Conservation (phyloP, 2,113 vertebrate genomes). For the Orientallactaga bullata region DNA sequence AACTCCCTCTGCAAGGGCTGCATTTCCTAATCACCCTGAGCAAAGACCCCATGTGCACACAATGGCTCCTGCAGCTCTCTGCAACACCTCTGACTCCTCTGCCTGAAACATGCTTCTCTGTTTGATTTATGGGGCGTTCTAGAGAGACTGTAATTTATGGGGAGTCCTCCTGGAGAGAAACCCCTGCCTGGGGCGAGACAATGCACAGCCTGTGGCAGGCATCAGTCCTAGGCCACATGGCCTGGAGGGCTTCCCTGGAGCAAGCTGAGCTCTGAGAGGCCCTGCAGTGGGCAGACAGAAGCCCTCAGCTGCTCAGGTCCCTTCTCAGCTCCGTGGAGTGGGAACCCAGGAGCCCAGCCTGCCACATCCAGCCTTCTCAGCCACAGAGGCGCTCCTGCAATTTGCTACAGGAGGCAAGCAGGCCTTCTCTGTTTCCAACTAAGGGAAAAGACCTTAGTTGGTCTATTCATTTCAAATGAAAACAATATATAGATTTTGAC, state of each 20-base stretch:
- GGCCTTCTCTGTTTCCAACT: not conserved
- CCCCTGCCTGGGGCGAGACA: not conserved
- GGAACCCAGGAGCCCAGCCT: not conserved
- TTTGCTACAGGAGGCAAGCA: not conserved
- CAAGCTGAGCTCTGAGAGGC: not conserved
- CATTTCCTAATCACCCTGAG: conserved; percentile 50
- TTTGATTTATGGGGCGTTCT: not conserved
- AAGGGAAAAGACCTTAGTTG: not conserved
- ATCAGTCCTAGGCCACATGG: conserved; percentile 4
- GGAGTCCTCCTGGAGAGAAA: conserved; percentile 47
- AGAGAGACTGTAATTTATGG: conserved; percentile 68
- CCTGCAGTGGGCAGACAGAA: not conserved
- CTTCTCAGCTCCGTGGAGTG: too few relatives aligned
- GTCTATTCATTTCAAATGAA: not conserved
- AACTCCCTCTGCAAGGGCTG: not conserved
- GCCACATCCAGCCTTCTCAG: not conserved
- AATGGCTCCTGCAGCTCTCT: not conserved
- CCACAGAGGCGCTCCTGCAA: accelerated
- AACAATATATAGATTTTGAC: not conserved
- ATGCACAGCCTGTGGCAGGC: not conserved
- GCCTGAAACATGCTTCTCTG: too few relatives aligned
- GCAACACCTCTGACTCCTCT: too few relatives aligned
- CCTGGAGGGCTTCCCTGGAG: conserved; percentile 62
- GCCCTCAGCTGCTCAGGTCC: not conserved
- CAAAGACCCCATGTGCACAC: not conserved